These are phyloP conservation scores for Pelagia noctiluca DNA, from an alignment of 30 jellyfish, hydroid and myxozoan species.

Conservation along the genomic window DNA sequence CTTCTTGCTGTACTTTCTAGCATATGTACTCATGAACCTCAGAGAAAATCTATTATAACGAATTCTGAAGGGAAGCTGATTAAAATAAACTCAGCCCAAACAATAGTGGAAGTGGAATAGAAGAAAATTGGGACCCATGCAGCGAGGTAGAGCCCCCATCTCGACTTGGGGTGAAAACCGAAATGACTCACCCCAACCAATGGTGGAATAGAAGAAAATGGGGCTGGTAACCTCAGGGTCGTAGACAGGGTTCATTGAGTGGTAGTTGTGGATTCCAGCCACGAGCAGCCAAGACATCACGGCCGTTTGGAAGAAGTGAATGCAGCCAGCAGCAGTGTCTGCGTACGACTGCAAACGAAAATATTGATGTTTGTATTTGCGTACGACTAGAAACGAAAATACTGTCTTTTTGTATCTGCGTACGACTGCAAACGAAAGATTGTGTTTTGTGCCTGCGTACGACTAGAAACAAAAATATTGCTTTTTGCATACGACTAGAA, in stretches of 20 bases:
- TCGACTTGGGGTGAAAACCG: background rate
- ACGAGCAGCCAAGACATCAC: conserved; percentile 69
- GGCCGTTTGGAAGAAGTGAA: conserved; percentile 64
- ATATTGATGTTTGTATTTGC: background rate
- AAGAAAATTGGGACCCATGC: background rate
- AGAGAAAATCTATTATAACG: no score
- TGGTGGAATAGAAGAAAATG: conserved; percentile 59
- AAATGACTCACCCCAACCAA: conserved; percentile 67
- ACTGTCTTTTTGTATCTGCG: no score
- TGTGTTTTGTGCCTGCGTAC: no score
- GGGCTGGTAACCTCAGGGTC: conserved; percentile 64
- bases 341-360: conserved; percentile 40
- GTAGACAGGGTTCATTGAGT: conserved; percentile 44
- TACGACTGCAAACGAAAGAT: no score
- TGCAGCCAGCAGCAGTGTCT: conserved; percentile 55
- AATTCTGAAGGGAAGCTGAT: no score
- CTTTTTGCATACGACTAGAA: no score
- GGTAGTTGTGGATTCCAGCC: conserved; percentile 73
- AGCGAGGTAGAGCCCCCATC: background rate
- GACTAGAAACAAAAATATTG: no score
- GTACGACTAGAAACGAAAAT: no score
- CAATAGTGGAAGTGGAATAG: no score
- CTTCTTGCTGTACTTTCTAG: no score
- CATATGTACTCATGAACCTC: no score
- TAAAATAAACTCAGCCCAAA: no score